A percentile compares a stretch with the other conserved stretches of the same genome.
These are phyloP conservation scores for Trichechus manatus DNA, from an alignment of 2,113 vertebrate species.

Conservation along the genomic window DNA sequence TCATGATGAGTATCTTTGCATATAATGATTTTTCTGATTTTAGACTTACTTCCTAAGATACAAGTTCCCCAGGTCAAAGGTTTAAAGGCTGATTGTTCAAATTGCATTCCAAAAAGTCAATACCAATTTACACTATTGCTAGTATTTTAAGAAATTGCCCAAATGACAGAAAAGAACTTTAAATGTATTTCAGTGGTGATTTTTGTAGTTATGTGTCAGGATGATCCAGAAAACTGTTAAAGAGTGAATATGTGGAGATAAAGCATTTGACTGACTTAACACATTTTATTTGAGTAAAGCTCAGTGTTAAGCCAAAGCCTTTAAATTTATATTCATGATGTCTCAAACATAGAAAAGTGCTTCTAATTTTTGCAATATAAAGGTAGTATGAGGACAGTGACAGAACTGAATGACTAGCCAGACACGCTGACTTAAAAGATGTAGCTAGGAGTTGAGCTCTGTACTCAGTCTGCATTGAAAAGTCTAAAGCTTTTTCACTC, in stretches of 20 bases:
- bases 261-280: slow-evolving; percentile 39
- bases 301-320: slow-evolving; percentile 57
- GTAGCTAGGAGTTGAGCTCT: neutral
- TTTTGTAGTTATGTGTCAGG: slow-evolving; percentile 18
- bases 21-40: slow-evolving; percentile 45
- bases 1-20: slow-evolving; percentile 1
- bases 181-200: neutral
- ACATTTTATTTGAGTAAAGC: slow-evolving; percentile 65
- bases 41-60: slow-evolving; percentile 53
- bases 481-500: neutral
- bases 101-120: slow-evolving; percentile 15
- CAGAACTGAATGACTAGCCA: slow-evolving; percentile 56
- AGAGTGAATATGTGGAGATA: slow-evolving; percentile 36
- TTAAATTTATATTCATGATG: slow-evolving; percentile 59
- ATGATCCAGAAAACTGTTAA: slow-evolving; percentile 55
- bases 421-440: slow-evolving; percentile 22
- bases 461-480: neutral
- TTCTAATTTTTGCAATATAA: slow-evolving; percentile 61
- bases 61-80: slow-evolving; percentile 17
- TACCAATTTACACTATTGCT: neutral
- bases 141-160: slow-evolving; percentile 40
- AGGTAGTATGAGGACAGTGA: slow-evolving; percentile 55
- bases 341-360: slow-evolving; percentile 56
- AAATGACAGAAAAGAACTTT: slow-evolving; percentile 17
- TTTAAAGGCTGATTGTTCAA: slow-evolving; percentile 49